These are phyloP conservation scores for Sitobion miscanthi DNA, from an alignment of 1,140 invertebrate genomes.

Conservation along the genomic window DNA sequence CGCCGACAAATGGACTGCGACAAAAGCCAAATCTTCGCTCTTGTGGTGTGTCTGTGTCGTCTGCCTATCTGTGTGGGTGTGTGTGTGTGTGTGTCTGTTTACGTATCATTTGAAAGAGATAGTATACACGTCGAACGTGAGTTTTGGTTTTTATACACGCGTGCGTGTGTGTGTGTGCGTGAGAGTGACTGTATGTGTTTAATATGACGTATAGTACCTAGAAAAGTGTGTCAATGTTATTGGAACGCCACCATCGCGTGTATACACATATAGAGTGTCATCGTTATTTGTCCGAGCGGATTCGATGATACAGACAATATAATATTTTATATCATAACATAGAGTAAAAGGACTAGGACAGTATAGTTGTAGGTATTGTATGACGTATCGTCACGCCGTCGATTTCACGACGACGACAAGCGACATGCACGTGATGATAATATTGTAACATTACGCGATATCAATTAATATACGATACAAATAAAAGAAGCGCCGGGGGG, in stretches of 20 bases:
- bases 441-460: neutral
- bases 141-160: no score
- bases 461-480: neutral
- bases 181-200: neutral
- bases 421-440: neutral
- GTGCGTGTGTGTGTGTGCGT: neutral
- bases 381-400: neutral
- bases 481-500: neutral
- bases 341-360: neutral
- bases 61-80: neutral
- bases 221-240: neutral
- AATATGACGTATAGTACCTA: neutral
- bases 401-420: neutral
- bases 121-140: no score
- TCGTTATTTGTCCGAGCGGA: neutral
- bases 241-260: neutral
- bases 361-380: neutral
- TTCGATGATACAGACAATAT: neutral
- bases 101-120: neutral
- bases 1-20: slow-evolving; percentile 2
- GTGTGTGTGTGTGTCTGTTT: neutral
- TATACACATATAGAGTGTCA: neutral
- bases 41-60: neutral
- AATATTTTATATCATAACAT: no score
- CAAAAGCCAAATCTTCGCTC: neutral